Evolutionary conservation across 2,888 invertebrate species (phyloP).

Genomic region (Cephonodes hylas): DNA sequence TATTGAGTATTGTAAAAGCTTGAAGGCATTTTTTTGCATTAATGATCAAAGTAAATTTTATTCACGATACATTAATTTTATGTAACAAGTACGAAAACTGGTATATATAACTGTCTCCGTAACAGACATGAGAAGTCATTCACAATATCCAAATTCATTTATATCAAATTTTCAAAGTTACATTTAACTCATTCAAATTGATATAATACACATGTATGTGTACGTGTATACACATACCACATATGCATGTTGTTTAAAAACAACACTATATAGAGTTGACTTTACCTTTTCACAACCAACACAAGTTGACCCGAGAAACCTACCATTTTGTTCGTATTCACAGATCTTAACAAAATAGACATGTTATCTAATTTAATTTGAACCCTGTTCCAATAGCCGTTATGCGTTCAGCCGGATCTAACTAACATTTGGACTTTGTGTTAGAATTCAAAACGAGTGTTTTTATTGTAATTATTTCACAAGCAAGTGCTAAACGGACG

Average conservation of each 20-base stretch:
- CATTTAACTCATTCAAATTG: no score
- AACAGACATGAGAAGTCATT: no score
- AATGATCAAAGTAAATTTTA: no score
- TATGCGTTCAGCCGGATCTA: background rate
- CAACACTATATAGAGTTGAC: background rate
- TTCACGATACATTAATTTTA: no score
- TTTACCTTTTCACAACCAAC: background rate
- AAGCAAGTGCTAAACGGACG: background rate
- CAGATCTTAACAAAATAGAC: background rate
- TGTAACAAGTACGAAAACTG: no score
- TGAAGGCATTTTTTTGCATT: no score
- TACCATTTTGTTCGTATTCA: background rate
- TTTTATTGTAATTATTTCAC: background rate
- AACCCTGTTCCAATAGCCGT: background rate
- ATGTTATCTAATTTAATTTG: background rate
- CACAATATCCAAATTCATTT: no score
- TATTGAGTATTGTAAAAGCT: no score
- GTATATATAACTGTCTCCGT: no score
- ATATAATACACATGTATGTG: no score
- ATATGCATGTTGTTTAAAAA: background rate
- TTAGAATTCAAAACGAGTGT: background rate
- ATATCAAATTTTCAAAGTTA: no score
- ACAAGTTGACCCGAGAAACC: background rate
- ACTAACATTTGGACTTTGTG: background rate
- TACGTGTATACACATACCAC: no score